These are phyloP conservation scores for Pogonomyrmex barbatus DNA, from an alignment of 1,140 invertebrate genomes.

Conservation along the genomic window DNA sequence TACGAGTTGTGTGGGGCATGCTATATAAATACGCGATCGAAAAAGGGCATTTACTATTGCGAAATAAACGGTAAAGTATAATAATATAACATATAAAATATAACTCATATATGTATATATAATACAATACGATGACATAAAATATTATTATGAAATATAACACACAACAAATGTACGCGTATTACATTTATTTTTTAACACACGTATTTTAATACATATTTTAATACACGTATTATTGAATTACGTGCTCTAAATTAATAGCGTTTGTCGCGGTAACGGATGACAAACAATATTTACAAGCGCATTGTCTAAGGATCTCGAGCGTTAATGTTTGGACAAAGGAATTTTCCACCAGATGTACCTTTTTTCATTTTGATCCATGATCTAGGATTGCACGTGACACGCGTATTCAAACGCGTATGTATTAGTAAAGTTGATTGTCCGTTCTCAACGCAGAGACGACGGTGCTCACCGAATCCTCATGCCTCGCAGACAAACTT, in stretches of 20 bases:
- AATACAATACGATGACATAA: background rate
- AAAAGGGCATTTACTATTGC: background rate
- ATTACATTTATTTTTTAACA: background rate
- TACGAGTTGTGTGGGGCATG: background rate
- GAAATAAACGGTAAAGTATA: background rate
- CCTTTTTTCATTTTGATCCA: constrained; percentile 13
- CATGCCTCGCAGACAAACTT: constrained; percentile 12
- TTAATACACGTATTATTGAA: constrained; percentile 4
- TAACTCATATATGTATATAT: background rate
- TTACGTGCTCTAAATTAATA: background rate
- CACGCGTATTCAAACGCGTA: background rate
- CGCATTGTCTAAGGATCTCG: background rate
- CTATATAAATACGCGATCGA: constrained; percentile 21
- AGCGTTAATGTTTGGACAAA: background rate
- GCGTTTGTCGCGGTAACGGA: background rate
- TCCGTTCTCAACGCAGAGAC: background rate
- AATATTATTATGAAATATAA: background rate
- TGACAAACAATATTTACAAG: constrained; percentile 3
- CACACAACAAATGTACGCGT: background rate
- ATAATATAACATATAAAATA: background rate
- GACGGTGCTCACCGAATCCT: background rate
- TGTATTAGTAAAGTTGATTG: constrained; percentile 26
- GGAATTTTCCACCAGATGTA: background rate
- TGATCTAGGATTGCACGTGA: background rate
- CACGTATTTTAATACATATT: background rate